These are phyloP conservation scores for Drosophila setosimentum DNA, from an alignment of 2,888 invertebrate genomes.

Conservation along the genomic window DNA sequence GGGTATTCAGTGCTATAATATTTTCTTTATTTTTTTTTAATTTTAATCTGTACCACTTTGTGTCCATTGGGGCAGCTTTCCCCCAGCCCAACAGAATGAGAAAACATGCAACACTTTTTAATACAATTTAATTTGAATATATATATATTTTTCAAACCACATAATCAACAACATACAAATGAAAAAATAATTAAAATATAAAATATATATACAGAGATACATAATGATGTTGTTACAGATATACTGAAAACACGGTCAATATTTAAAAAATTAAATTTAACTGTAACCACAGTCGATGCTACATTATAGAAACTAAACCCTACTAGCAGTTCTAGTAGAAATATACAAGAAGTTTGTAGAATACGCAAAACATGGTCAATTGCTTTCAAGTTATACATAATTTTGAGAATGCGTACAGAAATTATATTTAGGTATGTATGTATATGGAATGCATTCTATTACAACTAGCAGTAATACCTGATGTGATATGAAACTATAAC, in stretches of 20 bases:
- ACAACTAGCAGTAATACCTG: conserved; percentile 32
- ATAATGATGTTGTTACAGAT: neutral
- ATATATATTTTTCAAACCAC: neutral
- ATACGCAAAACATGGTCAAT: neutral
- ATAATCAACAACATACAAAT: neutral
- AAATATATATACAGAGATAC: neutral
- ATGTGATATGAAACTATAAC: conserved; percentile 44
- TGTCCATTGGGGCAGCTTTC: neutral
- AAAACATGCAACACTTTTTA: neutral
- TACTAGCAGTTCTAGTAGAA: neutral
- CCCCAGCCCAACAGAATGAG: neutral
- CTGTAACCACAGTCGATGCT: neutral
- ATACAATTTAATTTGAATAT: neutral
- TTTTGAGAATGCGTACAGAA: neutral
- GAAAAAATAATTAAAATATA: neutral
- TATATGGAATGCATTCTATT: conserved; percentile 22
- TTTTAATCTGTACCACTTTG: neutral
- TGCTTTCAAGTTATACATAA: neutral
- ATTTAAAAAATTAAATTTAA: neutral
- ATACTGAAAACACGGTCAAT: neutral
- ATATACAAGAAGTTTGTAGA: neutral
- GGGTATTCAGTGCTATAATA: neutral
- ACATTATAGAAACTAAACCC: conserved; percentile 6
- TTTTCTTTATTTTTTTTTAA: neutral
- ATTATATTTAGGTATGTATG: neutral